A percentile compares a stretch with the other conserved stretches of the same genome.
These are phyloP conservation scores for Pandemis corylana DNA, from an alignment of 2,888 invertebrate species.

Conservation along the genomic window DNA sequence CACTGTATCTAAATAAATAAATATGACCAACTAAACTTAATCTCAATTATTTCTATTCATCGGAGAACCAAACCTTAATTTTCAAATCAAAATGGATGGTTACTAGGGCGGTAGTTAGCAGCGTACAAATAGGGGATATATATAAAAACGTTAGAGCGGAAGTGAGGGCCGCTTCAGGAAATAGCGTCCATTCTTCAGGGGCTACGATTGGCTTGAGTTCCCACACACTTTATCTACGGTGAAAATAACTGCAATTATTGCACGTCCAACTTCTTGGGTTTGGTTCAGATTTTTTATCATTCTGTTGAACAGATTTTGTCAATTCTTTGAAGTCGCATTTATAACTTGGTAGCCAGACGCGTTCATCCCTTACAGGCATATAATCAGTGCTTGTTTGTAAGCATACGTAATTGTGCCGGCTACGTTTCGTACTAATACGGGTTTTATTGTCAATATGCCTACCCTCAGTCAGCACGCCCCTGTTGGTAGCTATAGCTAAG, in stretches of 20 bases:
- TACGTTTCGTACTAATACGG: no score
- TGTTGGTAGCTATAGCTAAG: no score
- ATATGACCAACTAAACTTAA: no score
- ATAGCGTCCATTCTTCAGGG: constrained; percentile 69
- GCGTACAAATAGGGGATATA: constrained; percentile 65
- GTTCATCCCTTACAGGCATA: no score
- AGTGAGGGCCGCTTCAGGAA: constrained; percentile 69
- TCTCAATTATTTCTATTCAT: not conserved
- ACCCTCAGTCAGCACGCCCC: no score
- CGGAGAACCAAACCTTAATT: constrained; percentile 10
- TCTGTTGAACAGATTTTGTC: not conserved
- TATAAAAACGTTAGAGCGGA: constrained; percentile 68
- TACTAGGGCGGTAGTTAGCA: constrained; percentile 46
- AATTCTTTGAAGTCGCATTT: no score
- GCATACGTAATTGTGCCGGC: no score
- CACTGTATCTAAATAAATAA: no score
- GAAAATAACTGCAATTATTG: constrained; percentile 40
- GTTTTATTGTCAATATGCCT: no score
- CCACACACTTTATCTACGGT: constrained; percentile 50
- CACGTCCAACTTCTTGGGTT: not conserved
- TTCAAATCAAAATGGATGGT: constrained; percentile 42
- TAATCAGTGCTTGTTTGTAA: no score
- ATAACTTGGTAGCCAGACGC: no score
- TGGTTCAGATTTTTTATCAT: not conserved
- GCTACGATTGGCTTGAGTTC: constrained; percentile 63